These are phyloP conservation scores for Sinotaia quadrata DNA, from an alignment of 2,888 invertebrate genomes.

Conservation along the genomic window DNA sequence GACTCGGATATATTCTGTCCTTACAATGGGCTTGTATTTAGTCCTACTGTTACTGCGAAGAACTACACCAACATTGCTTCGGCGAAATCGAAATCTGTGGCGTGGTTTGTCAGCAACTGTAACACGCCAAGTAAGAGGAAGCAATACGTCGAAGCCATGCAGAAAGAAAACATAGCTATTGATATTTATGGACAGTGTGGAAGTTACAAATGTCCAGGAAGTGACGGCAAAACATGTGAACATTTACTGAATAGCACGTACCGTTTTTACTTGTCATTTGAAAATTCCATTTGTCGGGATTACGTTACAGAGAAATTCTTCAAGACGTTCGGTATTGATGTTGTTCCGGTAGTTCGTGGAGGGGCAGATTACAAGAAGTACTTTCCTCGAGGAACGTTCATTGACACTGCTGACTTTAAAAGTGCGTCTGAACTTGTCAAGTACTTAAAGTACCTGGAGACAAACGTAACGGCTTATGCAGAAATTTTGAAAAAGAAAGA, in stretches of 20 bases:
- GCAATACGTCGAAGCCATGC: constrained; percentile 40
- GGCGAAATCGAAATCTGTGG: constrained; percentile 38
- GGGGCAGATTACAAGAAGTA: constrained; percentile 23
- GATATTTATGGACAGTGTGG: constrained; percentile 50
- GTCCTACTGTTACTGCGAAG: not conserved
- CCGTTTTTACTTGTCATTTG: constrained; percentile 46
- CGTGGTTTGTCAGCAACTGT: constrained; percentile 54
- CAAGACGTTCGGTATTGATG: constrained; percentile 13
- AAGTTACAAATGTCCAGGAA: no score
- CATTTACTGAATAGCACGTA: constrained; percentile 20
- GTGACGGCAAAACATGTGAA: no score
- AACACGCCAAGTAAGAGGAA: constrained; percentile 39
- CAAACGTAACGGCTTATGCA: not conserved
- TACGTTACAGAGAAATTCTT: constrained; percentile 47
- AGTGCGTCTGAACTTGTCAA: constrained; percentile 17
- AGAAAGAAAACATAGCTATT: constrained; percentile 40
- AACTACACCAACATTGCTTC: constrained; percentile 4
- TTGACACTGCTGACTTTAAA: constrained; percentile 28
- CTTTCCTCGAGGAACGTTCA: constrained; percentile 24
- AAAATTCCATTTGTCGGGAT: constrained; percentile 44
- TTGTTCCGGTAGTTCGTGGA: constrained; percentile 35
- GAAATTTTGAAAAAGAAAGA: constrained; percentile 6
- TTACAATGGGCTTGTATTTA: not conserved
- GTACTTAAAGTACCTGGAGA: constrained; percentile 16
- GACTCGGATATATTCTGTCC: constrained; percentile 34